Evolutionary conservation across 2,888 invertebrate genomes (phyloP).

Genomic region (Strigamia crassipes): DNA sequence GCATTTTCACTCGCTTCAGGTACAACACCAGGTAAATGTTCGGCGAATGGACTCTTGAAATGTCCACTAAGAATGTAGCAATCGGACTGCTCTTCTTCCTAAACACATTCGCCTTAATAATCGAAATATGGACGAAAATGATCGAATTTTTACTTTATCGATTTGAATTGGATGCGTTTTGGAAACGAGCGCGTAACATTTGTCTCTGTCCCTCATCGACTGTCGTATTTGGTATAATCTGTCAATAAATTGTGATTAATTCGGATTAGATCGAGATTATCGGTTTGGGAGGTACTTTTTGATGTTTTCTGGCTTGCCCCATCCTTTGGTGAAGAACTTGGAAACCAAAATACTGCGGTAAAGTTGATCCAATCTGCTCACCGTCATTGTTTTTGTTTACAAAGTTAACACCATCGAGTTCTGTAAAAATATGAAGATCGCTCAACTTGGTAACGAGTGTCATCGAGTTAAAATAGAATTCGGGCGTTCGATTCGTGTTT

Average conservation of each 20-base stretch:
- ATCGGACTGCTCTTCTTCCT: conserved; percentile 76
- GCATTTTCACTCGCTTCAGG: conserved; percentile 81
- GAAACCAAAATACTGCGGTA: conserved; percentile 85
- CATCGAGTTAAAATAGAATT: not conserved
- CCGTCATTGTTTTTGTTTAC: conserved; percentile 14
- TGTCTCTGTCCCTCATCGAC: conserved; percentile 79
- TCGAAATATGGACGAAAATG: conserved; percentile 45
- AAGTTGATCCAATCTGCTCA: conserved; percentile 60
- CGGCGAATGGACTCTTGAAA: conserved; percentile 82
- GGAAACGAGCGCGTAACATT: conserved; percentile 80
- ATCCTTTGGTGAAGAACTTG: conserved; percentile 93
- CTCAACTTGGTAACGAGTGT: not conserved
- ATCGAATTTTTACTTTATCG: conserved; percentile 69
- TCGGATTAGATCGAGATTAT: too few species aligned
- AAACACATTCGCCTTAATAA: conserved; percentile 46
- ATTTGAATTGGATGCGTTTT: conserved; percentile 83
- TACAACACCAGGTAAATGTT: conserved; percentile 82
- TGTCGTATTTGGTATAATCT: conserved; percentile 91
- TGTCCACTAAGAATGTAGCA: conserved; percentile 81
- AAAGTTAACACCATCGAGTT: not conserved
- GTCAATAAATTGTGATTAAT: conserved; percentile 51
- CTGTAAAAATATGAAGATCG: not conserved
- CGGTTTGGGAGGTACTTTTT: conserved; percentile 68
- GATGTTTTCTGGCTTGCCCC: conserved; percentile 92
- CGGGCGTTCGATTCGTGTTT: not conserved